Percentiles rank a stretch among this genome's conserved stretches.
phyloP scores from a whole-genome alignment of 2,797 vertebrate genomes.

The Cryptoblepharus egeriae region DNA sequence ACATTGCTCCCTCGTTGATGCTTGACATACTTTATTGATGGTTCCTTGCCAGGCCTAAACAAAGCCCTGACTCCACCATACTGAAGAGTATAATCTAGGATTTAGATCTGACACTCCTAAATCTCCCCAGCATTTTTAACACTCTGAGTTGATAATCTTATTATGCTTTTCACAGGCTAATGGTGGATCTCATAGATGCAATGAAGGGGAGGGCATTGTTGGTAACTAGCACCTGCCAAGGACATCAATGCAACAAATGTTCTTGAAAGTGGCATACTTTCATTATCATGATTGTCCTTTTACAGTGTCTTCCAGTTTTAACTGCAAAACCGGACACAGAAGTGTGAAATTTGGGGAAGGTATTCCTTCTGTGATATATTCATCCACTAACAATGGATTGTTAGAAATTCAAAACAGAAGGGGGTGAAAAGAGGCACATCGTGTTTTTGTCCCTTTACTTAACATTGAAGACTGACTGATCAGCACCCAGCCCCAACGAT shows the following conservation, averaged over 20 bases:
- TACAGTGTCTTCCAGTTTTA: neutral
- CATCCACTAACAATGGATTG: too few relatives aligned
- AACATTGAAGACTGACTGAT: too few relatives aligned
- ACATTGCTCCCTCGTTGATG: neutral
- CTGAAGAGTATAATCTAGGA: neutral
- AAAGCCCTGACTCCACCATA: neutral
- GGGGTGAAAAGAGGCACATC: too few relatives aligned
- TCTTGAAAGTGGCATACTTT: neutral
- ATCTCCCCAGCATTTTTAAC: constrained; percentile 11
- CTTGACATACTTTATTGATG: neutral
- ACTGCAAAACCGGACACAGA: neutral
- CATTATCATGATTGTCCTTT: neutral
- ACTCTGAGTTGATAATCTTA: constrained; percentile 14
- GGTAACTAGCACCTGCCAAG: neutral
- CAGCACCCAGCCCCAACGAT: too few relatives aligned
- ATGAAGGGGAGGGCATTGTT: neutral
- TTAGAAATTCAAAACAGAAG: too few relatives aligned
- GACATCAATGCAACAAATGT: neutral
- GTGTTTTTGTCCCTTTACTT: too few relatives aligned
- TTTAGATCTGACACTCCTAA: neutral
- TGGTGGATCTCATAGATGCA: neutral
- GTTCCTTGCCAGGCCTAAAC: neutral
- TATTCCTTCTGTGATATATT: too few relatives aligned
- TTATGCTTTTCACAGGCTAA: constrained; percentile 12
- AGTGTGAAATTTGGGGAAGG: too few relatives aligned